Base-by-base conservation (phyloP, 2,113 vertebrate genomes). In the Anhinga rufa region DNA sequence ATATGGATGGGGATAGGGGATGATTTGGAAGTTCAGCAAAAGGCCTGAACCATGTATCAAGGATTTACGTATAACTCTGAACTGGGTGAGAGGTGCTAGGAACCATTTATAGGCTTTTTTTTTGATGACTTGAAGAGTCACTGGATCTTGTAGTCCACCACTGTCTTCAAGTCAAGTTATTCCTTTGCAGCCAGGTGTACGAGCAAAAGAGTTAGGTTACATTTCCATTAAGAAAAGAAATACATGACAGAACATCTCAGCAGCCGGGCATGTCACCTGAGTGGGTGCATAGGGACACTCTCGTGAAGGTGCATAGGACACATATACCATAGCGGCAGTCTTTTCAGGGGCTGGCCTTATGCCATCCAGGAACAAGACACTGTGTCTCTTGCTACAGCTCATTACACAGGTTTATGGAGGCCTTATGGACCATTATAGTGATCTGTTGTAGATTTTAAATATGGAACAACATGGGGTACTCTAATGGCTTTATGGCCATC, bases 341-440 rank as follows among this genome's bases (percentile, higher is more conserved):
- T 42, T 74, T 79, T 86, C 62, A 42, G 85, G 38, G 58, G 12
- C 85, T 95, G 93, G 92, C 58, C 62, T 58, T 5, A 5, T 51
- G 64, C 85, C 90, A 96, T 57, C 8, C 51, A 28, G 69, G 80
- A 88, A 44, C 17, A 75, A 87, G 74, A 38, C 44, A 57, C 66
- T 0, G 0, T 78, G 38, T 13, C 75, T 92, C 79, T 17, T 51
- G 94, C 72, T 93, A 71, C 71, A 72, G 34, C 76, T 31, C 74
- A 89, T 92, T 95, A 92, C 95, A 64, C 69, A 79, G 76, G 66
- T 91, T 98, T 92, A 71, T 85, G 65, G 44, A 86, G 83, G 52
- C 49, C 94, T 94, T 80, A 95, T 92, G 94, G 92, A 78, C 85
- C 72, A 36, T 93, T 94, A 61, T 44, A 55, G 31, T 2, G 46